Percentiles rank a stretch among this genome's conserved stretches.
Conservation (phyloP, 2,888 invertebrate genomes). For the Geotrupes spiniger region DNA sequence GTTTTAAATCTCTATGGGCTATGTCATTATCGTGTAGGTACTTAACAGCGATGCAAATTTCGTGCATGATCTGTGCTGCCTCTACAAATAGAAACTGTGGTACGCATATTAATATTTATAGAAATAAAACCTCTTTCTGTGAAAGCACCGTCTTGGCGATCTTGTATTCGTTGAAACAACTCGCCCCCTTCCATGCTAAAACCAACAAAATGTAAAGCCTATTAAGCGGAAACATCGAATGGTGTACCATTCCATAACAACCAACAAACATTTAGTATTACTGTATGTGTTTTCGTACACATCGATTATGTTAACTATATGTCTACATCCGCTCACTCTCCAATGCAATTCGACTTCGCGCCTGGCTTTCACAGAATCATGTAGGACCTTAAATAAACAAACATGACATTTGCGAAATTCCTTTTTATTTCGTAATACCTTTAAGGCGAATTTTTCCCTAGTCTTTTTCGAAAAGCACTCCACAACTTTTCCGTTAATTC, state of each 20-base stretch:
- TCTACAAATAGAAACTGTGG: slow-evolving; percentile 56
- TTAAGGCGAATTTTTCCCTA: slow-evolving; percentile 81
- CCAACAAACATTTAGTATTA: slow-evolving; percentile 86
- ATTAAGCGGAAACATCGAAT: neutral
- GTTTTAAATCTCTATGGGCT: slow-evolving; percentile 96
- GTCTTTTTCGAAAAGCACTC: slow-evolving; percentile 81
- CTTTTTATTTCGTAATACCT: slow-evolving; percentile 57
- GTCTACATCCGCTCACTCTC: slow-evolving; percentile 84
- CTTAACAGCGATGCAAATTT: slow-evolving; percentile 92
- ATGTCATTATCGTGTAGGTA: slow-evolving; percentile 92
- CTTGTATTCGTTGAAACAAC: slow-evolving; percentile 95
- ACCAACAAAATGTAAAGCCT: slow-evolving; percentile 23
- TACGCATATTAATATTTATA: neutral
- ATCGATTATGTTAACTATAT: slow-evolving; percentile 90
- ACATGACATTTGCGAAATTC: neutral
- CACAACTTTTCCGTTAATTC: slow-evolving; percentile 98
- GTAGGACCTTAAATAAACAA: slow-evolving; percentile 63
- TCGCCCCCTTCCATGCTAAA: slow-evolving; percentile 96
- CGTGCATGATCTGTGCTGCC: slow-evolving; percentile 92
- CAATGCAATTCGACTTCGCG: slow-evolving; percentile 96
- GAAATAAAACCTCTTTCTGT: slow-evolving; percentile 78
- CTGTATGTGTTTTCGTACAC: slow-evolving; percentile 97
- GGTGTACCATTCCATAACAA: slow-evolving; percentile 96
- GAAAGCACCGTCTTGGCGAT: slow-evolving; percentile 90
- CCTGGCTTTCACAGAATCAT: slow-evolving; percentile 89